Conservation (phyloP, 2,113 vertebrate species). For the Chaetorhynchus papuensis region DNA sequence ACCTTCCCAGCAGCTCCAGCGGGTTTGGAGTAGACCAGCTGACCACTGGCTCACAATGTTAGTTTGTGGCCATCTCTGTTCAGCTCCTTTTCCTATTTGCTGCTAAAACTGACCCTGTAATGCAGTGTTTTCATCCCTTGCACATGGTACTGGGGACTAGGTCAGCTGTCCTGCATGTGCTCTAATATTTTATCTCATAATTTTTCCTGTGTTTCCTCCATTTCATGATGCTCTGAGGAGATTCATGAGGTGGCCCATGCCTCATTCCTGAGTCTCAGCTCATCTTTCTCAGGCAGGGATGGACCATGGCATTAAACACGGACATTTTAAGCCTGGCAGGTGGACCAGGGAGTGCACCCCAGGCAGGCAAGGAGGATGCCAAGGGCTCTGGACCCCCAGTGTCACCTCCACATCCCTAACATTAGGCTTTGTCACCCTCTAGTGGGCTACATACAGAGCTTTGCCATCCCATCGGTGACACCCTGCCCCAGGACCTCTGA, state of each 20-base stretch:
- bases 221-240: neutral
- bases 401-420: neutral
- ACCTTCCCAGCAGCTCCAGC: neutral
- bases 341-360: rapidly evolving
- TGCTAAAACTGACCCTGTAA: neutral
- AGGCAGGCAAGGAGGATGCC: neutral
- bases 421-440: conserved; percentile 51
- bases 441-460: neutral
- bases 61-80: neutral
- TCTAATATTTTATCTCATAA: neutral
- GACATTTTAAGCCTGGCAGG: neutral
- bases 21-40: neutral
- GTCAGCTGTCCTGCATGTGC: neutral
- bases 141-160: rapidly evolving
- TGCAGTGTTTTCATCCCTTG: neutral
- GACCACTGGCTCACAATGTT: neutral
- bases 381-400: neutral
- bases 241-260: neutral
- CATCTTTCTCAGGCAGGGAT: neutral
- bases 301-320: neutral
- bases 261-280: neutral
- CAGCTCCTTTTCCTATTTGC: neutral
- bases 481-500: neutral
- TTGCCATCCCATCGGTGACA: neutral
- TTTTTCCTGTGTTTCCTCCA: neutral